Base-by-base conservation (phyloP, 2,888 invertebrate genomes). In the Oegoconia quadripuncta region DNA sequence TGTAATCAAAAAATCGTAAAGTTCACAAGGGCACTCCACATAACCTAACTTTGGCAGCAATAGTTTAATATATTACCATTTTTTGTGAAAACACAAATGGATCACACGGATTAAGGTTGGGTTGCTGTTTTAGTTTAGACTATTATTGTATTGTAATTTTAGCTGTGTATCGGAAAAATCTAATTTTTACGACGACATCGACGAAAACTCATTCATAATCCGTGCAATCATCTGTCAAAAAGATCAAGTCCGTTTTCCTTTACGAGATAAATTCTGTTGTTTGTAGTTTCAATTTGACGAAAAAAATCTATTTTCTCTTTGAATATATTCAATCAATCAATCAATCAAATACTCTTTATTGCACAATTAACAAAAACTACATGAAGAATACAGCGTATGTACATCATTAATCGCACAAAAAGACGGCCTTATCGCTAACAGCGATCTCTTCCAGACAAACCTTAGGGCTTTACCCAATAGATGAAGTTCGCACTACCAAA, bases 211-310 rank as follows among this genome's bases (percentile, higher is more conserved):
- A 70, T 65, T 70, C 72, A 62, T 70, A 64, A 59, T 65, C 64
- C 64, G 62, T 69, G 65, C 65, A 53, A 55, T 47, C 57, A 57
- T 49, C 63, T 73, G 70, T 70, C 72, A 74, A 72, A 70, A 63
- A 44, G 52, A 38, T 29, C 7, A 13, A 26, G 14, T 15, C n/a
- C 16, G 41, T 34, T 37, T 11, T 41, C 37, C 17, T 37, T 32
- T 1, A 4, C 7, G 7, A 17, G 16, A 15, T 25, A 3, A 7
- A 9, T 2, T 2, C 22, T 3, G 22, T 9, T 22, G 22, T 2
- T 22, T 22, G 22, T 9, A 7, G 6, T 22, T 22, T 2, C 6
- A 22, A 22, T 22, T 9, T 22, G 22, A 22, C 22, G n/a, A n/a
- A n/a, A n/a, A n/a, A n/a, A n/a, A n/a, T n/a, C n/a, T n/a, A n/a